These are phyloP conservation scores for Actinernus sp. DNA, from an alignment of 92 coral and sea anemone genomes.

Conservation along the genomic window DNA sequence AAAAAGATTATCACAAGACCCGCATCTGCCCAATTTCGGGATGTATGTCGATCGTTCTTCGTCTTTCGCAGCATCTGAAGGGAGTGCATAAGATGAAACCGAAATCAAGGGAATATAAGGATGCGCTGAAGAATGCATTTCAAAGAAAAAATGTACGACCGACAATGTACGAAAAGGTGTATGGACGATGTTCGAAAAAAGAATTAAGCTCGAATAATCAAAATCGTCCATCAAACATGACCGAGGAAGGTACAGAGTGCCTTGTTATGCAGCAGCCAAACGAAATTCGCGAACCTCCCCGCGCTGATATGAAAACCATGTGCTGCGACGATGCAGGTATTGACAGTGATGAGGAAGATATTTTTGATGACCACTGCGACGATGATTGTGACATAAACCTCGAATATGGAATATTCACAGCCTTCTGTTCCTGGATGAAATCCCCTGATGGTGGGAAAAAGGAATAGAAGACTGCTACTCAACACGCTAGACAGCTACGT, in stretches of 20 bases:
- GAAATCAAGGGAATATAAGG: slow-evolving; percentile 1
- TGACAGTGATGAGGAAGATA: no score
- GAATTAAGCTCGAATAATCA: no score
- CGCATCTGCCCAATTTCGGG: no score
- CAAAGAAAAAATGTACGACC: neutral
- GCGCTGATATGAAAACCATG: no score
- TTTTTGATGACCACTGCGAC: no score
- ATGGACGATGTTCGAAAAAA: no score
- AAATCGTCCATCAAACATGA: no score
- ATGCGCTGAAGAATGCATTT: neutral
- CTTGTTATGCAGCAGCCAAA: no score
- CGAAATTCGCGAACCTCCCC: no score
- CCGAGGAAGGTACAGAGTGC: no score
- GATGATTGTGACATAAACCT: neutral
- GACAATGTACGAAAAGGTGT: neutral
- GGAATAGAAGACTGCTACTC: slow-evolving; percentile 59
- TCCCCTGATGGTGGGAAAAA: slow-evolving; percentile 81
- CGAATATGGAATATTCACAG: neutral
- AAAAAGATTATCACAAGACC: no score
- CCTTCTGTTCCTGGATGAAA: slow-evolving; percentile 55
- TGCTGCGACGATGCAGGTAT: no score
- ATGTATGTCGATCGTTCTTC: slow-evolving; percentile 14
- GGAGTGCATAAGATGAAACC: slow-evolving; percentile 26
- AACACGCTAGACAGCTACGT: slow-evolving; percentile 50
- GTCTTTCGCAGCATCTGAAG: slow-evolving; percentile 29